A percentile compares a stretch with the other conserved stretches of the same genome.
phyloP scores from a whole-genome alignment of 2,888 invertebrate species.

The Plutella xylostella region DNA sequence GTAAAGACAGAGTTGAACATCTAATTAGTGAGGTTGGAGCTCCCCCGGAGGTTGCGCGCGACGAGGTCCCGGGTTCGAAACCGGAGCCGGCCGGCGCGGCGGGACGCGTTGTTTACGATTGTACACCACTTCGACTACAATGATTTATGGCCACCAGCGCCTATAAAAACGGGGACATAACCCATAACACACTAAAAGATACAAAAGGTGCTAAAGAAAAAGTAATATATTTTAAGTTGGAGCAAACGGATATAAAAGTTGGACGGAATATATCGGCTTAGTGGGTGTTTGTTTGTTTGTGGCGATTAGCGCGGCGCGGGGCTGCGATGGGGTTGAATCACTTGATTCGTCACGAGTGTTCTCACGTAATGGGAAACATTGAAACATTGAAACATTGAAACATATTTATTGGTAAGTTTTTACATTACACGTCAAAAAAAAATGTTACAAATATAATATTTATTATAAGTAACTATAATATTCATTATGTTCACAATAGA shows the following conservation, averaged over 20 bases:
- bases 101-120: constrained; percentile 58
- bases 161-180: constrained; percentile 64
- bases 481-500: too few species aligned
- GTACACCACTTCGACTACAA: constrained; percentile 63
- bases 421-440: too few species aligned
- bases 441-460: too few species aligned
- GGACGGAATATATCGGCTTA: constrained; percentile 67
- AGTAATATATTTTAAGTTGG: constrained; percentile 65
- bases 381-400: too few species aligned
- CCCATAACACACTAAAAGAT: constrained; percentile 63
- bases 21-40: background rate
- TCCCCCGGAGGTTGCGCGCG: too few species aligned
- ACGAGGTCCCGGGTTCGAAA: background rate
- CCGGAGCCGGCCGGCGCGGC: constrained; percentile 29
- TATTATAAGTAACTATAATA: too few species aligned
- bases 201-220: constrained; percentile 70
- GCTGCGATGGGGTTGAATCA: constrained; percentile 13
- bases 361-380: too few species aligned
- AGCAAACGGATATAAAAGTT: constrained; percentile 64
- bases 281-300: constrained; percentile 63
- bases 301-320: constrained; percentile 56
- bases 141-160: constrained; percentile 64
- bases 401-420: too few species aligned
- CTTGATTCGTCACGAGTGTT: constrained; percentile 17
- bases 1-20: background rate